These are phyloP conservation scores for Solea solea DNA, from an alignment of 2,113 vertebrate genomes.

Conservation along the genomic window DNA sequence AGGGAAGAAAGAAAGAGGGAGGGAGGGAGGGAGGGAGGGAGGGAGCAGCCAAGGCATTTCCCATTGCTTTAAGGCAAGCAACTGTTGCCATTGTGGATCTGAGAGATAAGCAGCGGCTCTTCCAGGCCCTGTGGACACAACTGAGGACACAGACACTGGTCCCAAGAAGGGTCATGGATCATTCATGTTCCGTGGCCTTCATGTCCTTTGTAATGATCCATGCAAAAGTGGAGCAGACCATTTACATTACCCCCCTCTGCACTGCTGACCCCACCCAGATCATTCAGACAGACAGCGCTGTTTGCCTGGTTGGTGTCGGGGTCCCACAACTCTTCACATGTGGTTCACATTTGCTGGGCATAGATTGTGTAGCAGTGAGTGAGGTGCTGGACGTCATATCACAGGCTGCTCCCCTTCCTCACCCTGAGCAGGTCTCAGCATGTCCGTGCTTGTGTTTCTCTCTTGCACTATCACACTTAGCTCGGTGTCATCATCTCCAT, in stretches of 20 bases:
- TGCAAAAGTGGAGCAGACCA: constrained; percentile 48
- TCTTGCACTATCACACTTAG: constrained; percentile 46
- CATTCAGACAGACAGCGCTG: constrained; percentile 47
- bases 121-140: constrained; percentile 59
- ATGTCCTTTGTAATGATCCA: constrained; percentile 46
- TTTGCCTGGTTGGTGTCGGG: constrained; percentile 64
- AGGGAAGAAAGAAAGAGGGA: constrained; percentile 53
- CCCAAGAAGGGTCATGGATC: constrained; percentile 13
- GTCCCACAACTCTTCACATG: constrained; percentile 67
- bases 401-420: constrained; percentile 42
- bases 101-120: constrained; percentile 70
- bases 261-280: constrained; percentile 65
- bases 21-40: constrained; percentile 46
- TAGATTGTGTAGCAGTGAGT: constrained; percentile 28
- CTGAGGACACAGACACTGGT: constrained; percentile 23
- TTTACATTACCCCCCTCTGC: constrained; percentile 47
- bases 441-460: constrained; percentile 38
- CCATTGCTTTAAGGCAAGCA: constrained; percentile 81
- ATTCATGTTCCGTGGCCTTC: constrained; percentile 51
- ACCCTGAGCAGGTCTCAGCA: constrained; percentile 49
- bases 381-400: constrained; percentile 60
- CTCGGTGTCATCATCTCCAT: constrained; percentile 62
- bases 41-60: constrained; percentile 78
- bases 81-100: constrained; percentile 74
- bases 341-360: constrained; percentile 64